Percentiles rank a stretch among this genome's conserved stretches.
phyloP scores from a whole-genome alignment of 2,888 invertebrate genomes.

The Archips xylosteana region DNA sequence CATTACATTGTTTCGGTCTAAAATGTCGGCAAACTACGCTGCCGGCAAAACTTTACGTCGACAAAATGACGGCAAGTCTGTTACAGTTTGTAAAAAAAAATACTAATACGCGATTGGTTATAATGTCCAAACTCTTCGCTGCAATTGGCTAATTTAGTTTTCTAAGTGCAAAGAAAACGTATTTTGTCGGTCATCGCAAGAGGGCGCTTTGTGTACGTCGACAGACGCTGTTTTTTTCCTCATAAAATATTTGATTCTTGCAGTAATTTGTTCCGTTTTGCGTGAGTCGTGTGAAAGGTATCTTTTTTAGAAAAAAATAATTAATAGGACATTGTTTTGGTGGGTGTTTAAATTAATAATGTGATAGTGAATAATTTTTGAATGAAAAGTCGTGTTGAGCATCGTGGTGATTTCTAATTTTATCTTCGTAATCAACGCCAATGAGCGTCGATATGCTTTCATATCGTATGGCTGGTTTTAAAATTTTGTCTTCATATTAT shows the following conservation, averaged over 20 bases:
- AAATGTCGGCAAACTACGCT: constrained; percentile 58
- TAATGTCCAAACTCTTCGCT: neutral
- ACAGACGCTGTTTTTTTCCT: constrained; percentile 70
- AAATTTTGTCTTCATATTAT: neutral
- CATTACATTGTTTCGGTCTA: constrained; percentile 47
- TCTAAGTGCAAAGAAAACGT: constrained; percentile 58
- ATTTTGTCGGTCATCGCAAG: constrained; percentile 68
- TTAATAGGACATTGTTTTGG: constrained; percentile 73
- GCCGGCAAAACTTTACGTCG: constrained; percentile 65
- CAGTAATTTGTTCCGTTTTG: constrained; percentile 76
- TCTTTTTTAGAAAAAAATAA: constrained; percentile 64
- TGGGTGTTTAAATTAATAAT: constrained; percentile 64
- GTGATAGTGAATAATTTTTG: constrained; percentile 38
- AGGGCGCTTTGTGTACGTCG: constrained; percentile 67
- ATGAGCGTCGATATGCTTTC: constrained; percentile 54
- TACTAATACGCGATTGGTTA: constrained; percentile 50
- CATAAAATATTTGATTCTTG: constrained; percentile 74
- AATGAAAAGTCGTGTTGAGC: constrained; percentile 18
- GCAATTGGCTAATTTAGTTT: constrained; percentile 29
- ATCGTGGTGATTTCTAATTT: constrained; percentile 37
- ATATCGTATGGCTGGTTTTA: constrained; percentile 29
- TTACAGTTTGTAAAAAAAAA: constrained; percentile 54
- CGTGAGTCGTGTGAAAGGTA: constrained; percentile 66
- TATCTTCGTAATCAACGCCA: constrained; percentile 49
- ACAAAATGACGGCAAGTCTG: constrained; percentile 60